Percentiles rank a stretch among this genome's conserved stretches.
These are phyloP conservation scores for Xanthostigma xanthostigma DNA, from an alignment of 2,888 invertebrate species.

Conservation along the genomic window DNA sequence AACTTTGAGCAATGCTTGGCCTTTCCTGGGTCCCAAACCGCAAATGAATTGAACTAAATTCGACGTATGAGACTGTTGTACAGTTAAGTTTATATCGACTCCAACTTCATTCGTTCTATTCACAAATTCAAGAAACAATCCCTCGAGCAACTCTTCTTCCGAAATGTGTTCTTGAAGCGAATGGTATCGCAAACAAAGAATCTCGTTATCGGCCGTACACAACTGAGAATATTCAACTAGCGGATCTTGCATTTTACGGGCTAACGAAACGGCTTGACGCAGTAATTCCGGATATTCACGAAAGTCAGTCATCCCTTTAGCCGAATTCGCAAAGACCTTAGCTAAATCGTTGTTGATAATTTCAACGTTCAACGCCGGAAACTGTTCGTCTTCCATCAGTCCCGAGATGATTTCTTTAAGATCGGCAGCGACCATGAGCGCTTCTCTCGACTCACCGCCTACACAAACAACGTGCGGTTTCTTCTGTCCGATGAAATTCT, in stretches of 20 bases:
- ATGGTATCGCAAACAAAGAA: conserved; percentile 86
- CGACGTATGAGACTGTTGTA: conserved; percentile 74
- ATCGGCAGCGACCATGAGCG: conserved; percentile 65
- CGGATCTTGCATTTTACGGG: conserved; percentile 87
- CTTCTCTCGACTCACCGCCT: conserved; percentile 82
- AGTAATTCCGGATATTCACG: conserved; percentile 83
- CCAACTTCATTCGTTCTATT: conserved; percentile 97
- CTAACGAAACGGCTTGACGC: conserved; percentile 85
- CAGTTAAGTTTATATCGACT: conserved; percentile 88
- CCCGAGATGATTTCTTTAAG: conserved; percentile 57
- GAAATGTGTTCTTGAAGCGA: conserved; percentile 64
- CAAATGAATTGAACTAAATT: conserved; percentile 92
- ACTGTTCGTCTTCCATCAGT: conserved; percentile 70
- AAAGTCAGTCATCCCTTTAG: conserved; percentile 74
- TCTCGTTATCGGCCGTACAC: conserved; percentile 92
- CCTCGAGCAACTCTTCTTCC: conserved; percentile 76
- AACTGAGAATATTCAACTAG: conserved; percentile 90
- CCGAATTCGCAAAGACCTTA: conserved; percentile 82
- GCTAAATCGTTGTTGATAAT: conserved; percentile 89
- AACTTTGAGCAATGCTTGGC: conserved; percentile 68
- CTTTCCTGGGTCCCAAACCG: conserved; percentile 92
- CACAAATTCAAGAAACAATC: conserved; percentile 77
- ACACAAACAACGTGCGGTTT: conserved; percentile 89
- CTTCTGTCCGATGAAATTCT: conserved; percentile 73
- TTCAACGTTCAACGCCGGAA: conserved; percentile 75